A percentile compares a stretch with the other conserved stretches of the same genome.
Evolutionary conservation across 2,888 invertebrate genomes (phyloP).

Genomic region (Agrypnus murinus): DNA sequence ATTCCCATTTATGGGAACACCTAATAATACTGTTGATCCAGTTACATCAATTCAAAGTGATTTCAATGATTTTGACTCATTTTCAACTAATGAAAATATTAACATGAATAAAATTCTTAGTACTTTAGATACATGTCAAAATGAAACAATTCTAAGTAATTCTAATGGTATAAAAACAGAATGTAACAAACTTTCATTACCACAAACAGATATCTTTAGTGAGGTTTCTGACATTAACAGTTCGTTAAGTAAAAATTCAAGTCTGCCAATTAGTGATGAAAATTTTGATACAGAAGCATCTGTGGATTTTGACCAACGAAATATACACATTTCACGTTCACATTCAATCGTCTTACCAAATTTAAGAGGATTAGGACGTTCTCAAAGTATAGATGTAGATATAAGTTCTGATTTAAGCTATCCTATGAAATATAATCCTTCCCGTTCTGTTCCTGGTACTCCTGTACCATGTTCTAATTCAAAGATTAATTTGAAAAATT

Average conservation of each 20-base stretch:
- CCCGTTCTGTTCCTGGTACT: constrained; percentile 82
- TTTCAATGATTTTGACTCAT: constrained; percentile 81
- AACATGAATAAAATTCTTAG: constrained; percentile 80
- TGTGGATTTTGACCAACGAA: constrained; percentile 35
- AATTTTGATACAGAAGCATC: constrained; percentile 49
- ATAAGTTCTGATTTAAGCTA: constrained; percentile 52
- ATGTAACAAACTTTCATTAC: constrained; percentile 21
- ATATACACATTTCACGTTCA: constrained; percentile 9
- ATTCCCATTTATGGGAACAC: constrained; percentile 54
- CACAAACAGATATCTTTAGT: constrained; percentile 28
- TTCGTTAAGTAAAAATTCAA: constrained; percentile 36
- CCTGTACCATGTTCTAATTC: constrained; percentile 75
- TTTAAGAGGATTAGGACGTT: constrained; percentile 41
- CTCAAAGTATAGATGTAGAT: constrained; percentile 61
- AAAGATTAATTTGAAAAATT: constrained; percentile 63
- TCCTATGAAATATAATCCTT: constrained; percentile 68
- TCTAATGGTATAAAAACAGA: constrained; percentile 12
- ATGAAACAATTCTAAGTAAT: constrained; percentile 38
- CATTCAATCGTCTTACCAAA: constrained; percentile 31
- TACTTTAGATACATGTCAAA: constrained; percentile 72
- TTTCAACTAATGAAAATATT: constrained; percentile 77
- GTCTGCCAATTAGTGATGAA: constrained; percentile 55
- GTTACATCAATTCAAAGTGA: constrained; percentile 83
- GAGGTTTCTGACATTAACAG: constrained; percentile 16
- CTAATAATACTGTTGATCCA: constrained; percentile 69